phyloP scores from a whole-genome alignment of 2,797 vertebrate genomes.

The Arnoldichthys spilopterus region DNA sequence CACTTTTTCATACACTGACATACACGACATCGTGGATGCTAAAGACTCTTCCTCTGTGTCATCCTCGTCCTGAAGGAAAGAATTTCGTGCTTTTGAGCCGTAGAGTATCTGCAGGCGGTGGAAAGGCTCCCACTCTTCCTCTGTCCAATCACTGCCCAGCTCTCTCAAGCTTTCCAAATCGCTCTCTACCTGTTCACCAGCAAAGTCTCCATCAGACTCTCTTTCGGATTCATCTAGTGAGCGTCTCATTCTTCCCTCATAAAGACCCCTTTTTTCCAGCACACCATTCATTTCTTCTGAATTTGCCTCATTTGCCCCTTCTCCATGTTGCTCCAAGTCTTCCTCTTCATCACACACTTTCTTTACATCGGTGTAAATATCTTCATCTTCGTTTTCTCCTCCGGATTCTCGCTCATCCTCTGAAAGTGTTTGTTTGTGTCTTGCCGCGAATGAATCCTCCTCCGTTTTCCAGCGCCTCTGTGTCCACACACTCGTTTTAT shows the following conservation, averaged over 20 bases:
- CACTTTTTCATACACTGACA: neutral
- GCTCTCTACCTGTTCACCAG: constrained; percentile 40
- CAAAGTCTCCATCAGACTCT: neutral
- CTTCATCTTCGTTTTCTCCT: constrained; percentile 4
- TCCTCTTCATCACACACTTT: neutral
- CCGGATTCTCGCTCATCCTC: neutral
- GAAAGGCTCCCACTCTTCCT: constrained; percentile 55
- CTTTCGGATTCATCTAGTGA: constrained; percentile 14
- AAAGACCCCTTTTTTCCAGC: constrained; percentile 1
- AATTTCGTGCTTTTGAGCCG: neutral
- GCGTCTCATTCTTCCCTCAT: constrained; percentile 3
- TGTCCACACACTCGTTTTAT: constrained; percentile 24
- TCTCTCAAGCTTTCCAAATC: constrained; percentile 54
- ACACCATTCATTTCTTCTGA: neutral
- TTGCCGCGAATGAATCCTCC: neutral
- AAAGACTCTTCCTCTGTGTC: constrained; percentile 49
- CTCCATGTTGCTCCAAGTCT: neutral
- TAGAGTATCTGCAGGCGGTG: constrained; percentile 47
- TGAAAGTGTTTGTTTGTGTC: neutral
- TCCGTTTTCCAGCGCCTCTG: constrained; percentile 30
- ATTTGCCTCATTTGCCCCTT: neutral
- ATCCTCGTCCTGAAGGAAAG: constrained; percentile 22
- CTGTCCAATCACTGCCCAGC: constrained; percentile 44
- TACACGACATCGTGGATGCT: neutral
- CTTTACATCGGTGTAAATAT: neutral